These are phyloP conservation scores for Drosophila erecta DNA, from an alignment of 1,140 invertebrate genomes.

Conservation along the genomic window DNA sequence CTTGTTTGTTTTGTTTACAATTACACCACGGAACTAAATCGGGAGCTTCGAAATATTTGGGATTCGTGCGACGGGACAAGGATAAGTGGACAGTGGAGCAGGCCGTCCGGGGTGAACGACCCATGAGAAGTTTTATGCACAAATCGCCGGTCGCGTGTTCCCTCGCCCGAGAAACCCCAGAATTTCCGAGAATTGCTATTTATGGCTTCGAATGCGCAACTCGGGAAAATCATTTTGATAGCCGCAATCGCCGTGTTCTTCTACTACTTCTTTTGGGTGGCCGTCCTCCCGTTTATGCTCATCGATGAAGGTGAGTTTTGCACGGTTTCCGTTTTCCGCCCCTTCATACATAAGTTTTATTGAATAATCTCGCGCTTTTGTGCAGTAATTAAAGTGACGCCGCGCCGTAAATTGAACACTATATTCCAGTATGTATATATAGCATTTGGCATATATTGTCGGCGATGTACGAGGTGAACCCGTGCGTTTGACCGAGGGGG, in stretches of 20 bases:
- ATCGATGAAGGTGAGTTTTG: slow-evolving; percentile 84
- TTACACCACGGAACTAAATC: slow-evolving; percentile 6
- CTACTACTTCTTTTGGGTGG: slow-evolving; percentile 89
- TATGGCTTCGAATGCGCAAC: slow-evolving; percentile 84
- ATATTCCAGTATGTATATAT: background rate
- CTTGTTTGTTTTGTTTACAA: slow-evolving; percentile 49
- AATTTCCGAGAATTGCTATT: slow-evolving; percentile 60
- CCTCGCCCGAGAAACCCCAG: slow-evolving; percentile 6
- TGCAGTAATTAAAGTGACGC: slow-evolving; percentile 70
- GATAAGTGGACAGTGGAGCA: slow-evolving; percentile 3
- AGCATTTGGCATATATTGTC: background rate
- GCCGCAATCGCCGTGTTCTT: slow-evolving; percentile 86
- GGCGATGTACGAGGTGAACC: background rate
- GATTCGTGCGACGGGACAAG: background rate
- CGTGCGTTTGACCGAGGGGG: slow-evolving; percentile 5
- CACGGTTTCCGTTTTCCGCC: background rate
- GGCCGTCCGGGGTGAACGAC: slow-evolving; percentile 1
- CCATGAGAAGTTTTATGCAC: slow-evolving; percentile 20
- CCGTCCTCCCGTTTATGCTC: slow-evolving; percentile 89
- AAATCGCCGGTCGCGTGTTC: slow-evolving; percentile 18
- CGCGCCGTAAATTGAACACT: slow-evolving; percentile 54
- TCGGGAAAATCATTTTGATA: slow-evolving; percentile 87
- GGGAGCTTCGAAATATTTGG: background rate
- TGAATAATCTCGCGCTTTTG: slow-evolving; percentile 76
- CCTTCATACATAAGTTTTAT: slow-evolving; percentile 59